Base-by-base conservation (phyloP, 2,888 invertebrate genomes). In the Hypomecis punctinalis region DNA sequence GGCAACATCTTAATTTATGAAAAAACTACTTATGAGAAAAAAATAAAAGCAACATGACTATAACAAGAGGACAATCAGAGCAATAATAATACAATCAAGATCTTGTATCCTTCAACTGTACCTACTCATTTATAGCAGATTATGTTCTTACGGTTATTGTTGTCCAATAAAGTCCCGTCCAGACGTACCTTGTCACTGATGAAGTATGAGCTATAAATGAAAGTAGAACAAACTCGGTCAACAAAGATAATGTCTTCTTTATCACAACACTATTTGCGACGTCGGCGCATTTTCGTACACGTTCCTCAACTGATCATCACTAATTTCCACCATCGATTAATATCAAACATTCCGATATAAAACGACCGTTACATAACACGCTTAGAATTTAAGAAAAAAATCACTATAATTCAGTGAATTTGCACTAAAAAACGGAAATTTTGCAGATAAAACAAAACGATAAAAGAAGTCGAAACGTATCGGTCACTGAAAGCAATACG, bases 191-290 rank as follows among this genome's bases (percentile, higher is more conserved):
- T 82, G 82, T 83, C 85, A 80, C 71, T 61, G 72, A 74, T 81
- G 81, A 82, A 78, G 71, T 69, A 74, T 63, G 57, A 72, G 68
- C 58, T 66, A 56, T 72, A 79, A 80, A 83, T 78, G 75, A 80
- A 86, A 86, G 80, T 86, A 73, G 82, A 84, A 81, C 88, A 82
- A 78, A 85, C 84, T 89, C 79, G 76, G 80, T 84, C 83, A 89
- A 86, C 86, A 89, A 78, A 76, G 84, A 86, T 88, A 86, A 81
- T 77, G 78, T 81, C 78, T 63, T 66, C 65, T 77, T 84, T 88
- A 82, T 83, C 88, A 83, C 79, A 71, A 68, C 82, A 85, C 82
- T 86, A 89, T 91, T 91, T 91, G 80, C 89, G 88, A 70, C 85
- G 83, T 40, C 88, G 89, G 70, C 90, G 87, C 90, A 91, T 89